Base-by-base conservation (phyloP, 2,113 vertebrate species). In the Vicugna pacos region DNA sequence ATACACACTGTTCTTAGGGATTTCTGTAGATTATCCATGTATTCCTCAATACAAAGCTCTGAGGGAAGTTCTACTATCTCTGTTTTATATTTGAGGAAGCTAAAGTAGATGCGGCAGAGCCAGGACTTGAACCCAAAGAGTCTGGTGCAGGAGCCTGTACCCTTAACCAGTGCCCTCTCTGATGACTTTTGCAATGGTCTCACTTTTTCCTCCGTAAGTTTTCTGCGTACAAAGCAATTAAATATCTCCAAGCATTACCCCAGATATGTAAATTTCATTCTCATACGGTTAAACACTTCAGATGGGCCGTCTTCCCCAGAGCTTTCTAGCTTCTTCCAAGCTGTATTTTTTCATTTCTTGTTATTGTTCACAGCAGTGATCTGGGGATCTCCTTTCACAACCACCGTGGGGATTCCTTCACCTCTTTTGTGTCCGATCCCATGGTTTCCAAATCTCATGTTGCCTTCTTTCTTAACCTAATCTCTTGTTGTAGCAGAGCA, bases 51-150 rank as follows among this genome's bases (percentile, higher is more conserved):
- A 30, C 5, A 84, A 24, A 3, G 20, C 58, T 81, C 32, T 60
- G 19, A 54, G 20, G 6, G 62, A 56, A 26, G 6, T 50, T 50
- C 22, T 81, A 4, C 16, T 75, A 22, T 60, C 32, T 86, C 32
- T 94, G 32, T 84, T 82, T 73, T 60, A 70, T 46, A 84, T 38
- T 83, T 85, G 48, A 89, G 48, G 48, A 89, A 76, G 65, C 35
- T 28, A 54, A 93, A 11, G 46, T 24, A 2, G 50, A 26, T 72
- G 13, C 65, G 26, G 9, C 19, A 88, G 42, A 90, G 2, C 1
- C 11, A 64, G 42, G 22, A 69, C 30, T 60, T 81, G 22, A 84
- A 73, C 48, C 48, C 14, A 20, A 84, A 50, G 89, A 94, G 28
- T 81, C 15, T 50, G 60, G 13, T 81, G 84, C 15, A 82, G 92